phyloP scores from a whole-genome alignment of 2,113 vertebrate genomes.

The Ciconia boyciana region DNA sequence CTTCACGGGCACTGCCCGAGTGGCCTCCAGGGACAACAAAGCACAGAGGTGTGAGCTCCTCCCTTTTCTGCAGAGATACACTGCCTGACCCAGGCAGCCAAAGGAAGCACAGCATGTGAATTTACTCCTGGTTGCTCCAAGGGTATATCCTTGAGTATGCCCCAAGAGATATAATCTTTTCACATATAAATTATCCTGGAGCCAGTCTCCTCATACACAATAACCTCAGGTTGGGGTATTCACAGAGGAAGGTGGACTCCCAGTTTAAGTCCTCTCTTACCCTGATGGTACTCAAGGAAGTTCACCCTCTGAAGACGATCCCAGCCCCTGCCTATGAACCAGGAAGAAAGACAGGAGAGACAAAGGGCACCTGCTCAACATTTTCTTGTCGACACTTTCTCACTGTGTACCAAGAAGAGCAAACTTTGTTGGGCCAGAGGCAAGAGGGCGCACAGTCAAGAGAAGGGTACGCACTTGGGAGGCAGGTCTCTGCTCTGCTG shows the following conservation, averaged over 20 bases:
- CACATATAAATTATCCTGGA: not conserved
- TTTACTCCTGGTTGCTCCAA: not conserved
- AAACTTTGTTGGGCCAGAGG: not conserved
- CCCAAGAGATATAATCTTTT: not conserved
- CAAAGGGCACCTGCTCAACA: not conserved
- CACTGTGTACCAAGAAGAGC: not conserved
- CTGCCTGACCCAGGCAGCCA: not conserved
- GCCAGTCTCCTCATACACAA: not conserved
- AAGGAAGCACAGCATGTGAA: not conserved
- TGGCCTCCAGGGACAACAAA: not conserved
- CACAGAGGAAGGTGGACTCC: not conserved
- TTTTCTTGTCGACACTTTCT: not conserved
- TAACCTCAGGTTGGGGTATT: not conserved
- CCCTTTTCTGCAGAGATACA: rapidly evolving
- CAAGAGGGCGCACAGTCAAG: rapidly evolving
- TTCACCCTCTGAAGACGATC: not conserved
- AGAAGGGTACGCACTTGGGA: not conserved
- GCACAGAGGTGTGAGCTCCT: not conserved
- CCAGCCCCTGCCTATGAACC: not conserved
- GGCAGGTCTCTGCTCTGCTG: not conserved
- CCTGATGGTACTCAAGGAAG: not conserved
- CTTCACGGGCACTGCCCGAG: not conserved
- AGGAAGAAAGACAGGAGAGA: not conserved
- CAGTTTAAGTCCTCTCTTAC: not conserved
- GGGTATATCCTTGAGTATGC: not conserved